These are phyloP conservation scores for Limosa lapponica DNA, from an alignment of 2,797 vertebrate species.

Conservation along the genomic window DNA sequence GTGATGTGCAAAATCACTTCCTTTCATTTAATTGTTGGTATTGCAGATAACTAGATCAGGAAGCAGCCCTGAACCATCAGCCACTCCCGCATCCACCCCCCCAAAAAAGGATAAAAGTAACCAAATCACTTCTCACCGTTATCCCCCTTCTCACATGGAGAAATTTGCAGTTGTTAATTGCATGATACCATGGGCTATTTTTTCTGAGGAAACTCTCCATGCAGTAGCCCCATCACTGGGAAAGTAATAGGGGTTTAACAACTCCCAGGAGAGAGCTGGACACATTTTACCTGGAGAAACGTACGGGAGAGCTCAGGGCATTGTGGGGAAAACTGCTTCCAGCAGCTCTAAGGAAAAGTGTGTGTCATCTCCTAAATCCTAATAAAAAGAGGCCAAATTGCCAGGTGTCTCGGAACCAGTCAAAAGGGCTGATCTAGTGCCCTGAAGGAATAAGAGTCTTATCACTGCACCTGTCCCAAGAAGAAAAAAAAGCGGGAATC, in stretches of 20 bases:
- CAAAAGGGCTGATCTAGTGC: background rate
- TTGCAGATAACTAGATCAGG: background rate
- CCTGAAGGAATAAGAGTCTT: background rate
- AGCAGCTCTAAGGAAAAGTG: background rate
- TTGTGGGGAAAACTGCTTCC: background rate
- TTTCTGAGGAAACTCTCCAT: background rate
- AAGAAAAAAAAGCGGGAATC: background rate
- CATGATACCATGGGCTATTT: rapidly evolving
- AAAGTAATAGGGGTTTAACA: background rate
- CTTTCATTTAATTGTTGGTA: background rate
- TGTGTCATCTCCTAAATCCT: background rate
- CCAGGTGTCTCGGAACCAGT: background rate
- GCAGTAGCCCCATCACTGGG: background rate
- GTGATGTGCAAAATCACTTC: background rate
- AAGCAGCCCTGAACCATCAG: background rate
- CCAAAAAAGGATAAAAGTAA: background rate
- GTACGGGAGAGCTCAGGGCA: rapidly evolving
- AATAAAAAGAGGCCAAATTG: background rate
- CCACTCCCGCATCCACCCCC: background rate
- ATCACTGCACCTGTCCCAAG: background rate
- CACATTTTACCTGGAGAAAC: rapidly evolving
- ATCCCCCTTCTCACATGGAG: rapidly evolving
- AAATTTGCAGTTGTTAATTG: background rate
- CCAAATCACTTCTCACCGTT: background rate
- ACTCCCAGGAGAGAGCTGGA: background rate